Percentiles rank a stretch among this genome's conserved stretches.
Evolutionary conservation across 2,113 vertebrate species (phyloP).

Genomic region (Chunga burmeisteri): DNA sequence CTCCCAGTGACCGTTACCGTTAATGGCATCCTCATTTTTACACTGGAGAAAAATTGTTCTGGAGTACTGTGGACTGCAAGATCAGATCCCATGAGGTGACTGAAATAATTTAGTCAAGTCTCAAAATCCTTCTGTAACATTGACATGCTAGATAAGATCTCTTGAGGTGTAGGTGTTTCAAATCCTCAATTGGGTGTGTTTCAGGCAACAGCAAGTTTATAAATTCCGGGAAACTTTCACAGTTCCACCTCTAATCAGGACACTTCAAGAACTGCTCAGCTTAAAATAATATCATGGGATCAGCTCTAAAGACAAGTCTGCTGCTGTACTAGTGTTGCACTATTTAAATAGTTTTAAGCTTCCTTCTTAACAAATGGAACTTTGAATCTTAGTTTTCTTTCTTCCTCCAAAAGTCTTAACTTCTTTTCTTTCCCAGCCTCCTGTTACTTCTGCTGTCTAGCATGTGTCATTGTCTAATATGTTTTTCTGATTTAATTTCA

Average conservation of each 20-base stretch:
- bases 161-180: not conserved
- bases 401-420: not conserved
- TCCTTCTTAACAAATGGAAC: not conserved
- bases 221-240: not conserved
- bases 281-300: not conserved
- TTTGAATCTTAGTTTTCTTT: not conserved
- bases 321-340: not conserved
- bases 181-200: not conserved
- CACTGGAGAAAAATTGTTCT: not conserved
- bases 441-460: not conserved
- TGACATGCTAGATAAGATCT: not conserved
- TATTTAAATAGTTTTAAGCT: not conserved
- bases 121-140: not conserved
- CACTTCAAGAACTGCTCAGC: not conserved
- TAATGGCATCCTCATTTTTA: not conserved
- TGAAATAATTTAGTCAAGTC: not conserved
- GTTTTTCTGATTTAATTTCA: slow-evolving; percentile 43
- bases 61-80: not conserved
- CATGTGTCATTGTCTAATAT: not conserved
- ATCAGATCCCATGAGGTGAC: not conserved
- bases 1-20: not conserved
- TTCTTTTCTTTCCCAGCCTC: not conserved
- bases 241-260: not conserved
- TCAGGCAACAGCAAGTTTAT: not conserved
- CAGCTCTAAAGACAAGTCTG: not conserved